These are phyloP conservation scores for Ctenoplectra terminalis DNA, from an alignment of 1,140 invertebrate genomes.

Conservation along the genomic window DNA sequence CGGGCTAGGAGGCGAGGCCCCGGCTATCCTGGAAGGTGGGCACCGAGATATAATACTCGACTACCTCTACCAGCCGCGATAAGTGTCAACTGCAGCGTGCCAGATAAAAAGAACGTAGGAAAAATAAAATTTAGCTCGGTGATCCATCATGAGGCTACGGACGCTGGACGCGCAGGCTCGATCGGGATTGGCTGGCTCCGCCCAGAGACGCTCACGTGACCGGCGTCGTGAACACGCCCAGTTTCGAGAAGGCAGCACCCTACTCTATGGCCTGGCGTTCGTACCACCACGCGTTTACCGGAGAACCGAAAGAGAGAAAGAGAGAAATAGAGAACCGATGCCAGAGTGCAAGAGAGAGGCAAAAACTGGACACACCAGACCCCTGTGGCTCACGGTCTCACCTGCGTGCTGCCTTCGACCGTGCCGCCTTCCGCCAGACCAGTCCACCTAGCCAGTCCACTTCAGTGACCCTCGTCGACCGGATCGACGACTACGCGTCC, in stretches of 20 bases:
- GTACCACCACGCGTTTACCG: slow-evolving; percentile 43
- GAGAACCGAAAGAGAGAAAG: slow-evolving; percentile 25
- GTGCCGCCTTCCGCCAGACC: slow-evolving; percentile 66
- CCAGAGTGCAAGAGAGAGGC: not conserved
- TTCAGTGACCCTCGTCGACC: slow-evolving; percentile 68
- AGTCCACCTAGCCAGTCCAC: slow-evolving; percentile 73
- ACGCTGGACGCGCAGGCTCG: slow-evolving; percentile 68
- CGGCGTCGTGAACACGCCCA: slow-evolving; percentile 56
- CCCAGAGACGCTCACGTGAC: slow-evolving; percentile 76
- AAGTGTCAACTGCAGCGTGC: slow-evolving; percentile 82
- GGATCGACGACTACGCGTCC: slow-evolving; percentile 57
- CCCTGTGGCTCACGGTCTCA: slow-evolving; percentile 70
- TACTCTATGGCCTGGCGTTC: slow-evolving; percentile 52
- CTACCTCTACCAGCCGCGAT: slow-evolving; percentile 72
- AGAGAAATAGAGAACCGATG: not conserved
- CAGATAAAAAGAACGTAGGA: slow-evolving; percentile 80
- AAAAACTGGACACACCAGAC: slow-evolving; percentile 64
- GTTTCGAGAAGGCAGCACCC: slow-evolving; percentile 49
- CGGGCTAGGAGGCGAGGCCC: slow-evolving; percentile 35
- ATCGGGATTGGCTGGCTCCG: slow-evolving; percentile 76
- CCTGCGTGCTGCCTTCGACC: slow-evolving; percentile 75
- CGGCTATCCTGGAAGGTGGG: slow-evolving; percentile 63
- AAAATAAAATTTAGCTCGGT: slow-evolving; percentile 79
- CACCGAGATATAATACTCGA: slow-evolving; percentile 71
- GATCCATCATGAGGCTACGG: slow-evolving; percentile 81